Evolutionary conservation across 2,113 vertebrate genomes (phyloP), one percentile per base, ranked within the genome.

Genomic region (Fukomys damarensis): DNA sequence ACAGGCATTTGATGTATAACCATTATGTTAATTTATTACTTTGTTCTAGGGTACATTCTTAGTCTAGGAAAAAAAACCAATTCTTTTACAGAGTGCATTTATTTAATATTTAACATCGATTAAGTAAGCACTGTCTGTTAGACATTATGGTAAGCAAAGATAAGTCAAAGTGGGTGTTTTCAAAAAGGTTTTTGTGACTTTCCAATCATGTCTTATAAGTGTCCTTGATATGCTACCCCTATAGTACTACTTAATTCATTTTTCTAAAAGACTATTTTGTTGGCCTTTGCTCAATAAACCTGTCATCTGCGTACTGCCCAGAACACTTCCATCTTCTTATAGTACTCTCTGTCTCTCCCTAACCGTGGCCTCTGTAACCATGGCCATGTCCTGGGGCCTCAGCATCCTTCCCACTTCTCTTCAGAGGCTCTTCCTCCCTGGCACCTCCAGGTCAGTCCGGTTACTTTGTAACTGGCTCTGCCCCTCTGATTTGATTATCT

Each of bases 101-200:
- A 77, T 80, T 89, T 92, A 63, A 79, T 63, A 49, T 43, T 95
- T 72, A 82, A 28, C 77, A 86, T 95, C 90, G 91, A 86, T 83
- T 83, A 61, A 90, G 63, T 87, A 95, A 89, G 56, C 49, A 43
- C 61, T 38, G 22, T n/a, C 72, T 80, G 14, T 77, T 72, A 82
- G 81, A 68, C 61, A 85, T 41, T 56, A 43, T 28, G 65, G 58
- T 77, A 17, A 95, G 46, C 59, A 80, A 94, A 84, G 30, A 76
- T 93, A 95, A 80, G 56, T 84, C 87, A 85, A 95, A 94, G 32
- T 52, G 43, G 56, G 16, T 86, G 32, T 68, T 94, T 95, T 93
- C 32, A 92, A 79, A 94, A 80, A 89, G 30, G 68, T 63, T 94
- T 96, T 79, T 20, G 14, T 54, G 76, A 90, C 70, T 32, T 82